Evolutionary conservation across 2,113 vertebrate genomes (phyloP).

Genomic region (Lota lota): DNA sequence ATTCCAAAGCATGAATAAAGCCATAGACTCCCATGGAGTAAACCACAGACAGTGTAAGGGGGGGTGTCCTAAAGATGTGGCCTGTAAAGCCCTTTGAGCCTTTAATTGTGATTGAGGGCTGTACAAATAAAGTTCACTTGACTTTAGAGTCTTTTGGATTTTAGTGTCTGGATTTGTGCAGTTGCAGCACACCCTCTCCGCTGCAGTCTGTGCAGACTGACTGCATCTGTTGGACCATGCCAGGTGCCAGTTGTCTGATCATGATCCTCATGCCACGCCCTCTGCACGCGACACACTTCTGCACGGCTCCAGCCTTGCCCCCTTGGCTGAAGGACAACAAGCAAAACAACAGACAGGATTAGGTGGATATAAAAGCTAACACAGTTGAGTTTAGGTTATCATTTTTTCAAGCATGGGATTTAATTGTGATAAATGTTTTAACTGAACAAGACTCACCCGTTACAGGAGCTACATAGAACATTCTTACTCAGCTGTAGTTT

Average conservation of each 20-base stretch:
- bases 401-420: not conserved
- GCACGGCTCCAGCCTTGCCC: constrained; percentile 94
- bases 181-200: constrained; percentile 82
- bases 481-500: constrained; percentile 99
- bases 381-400: too few species aligned
- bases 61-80: too few species aligned
- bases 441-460: constrained; percentile 81
- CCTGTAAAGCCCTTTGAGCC: too few species aligned
- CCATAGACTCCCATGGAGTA: too few species aligned
- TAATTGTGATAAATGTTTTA: not conserved
- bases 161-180: constrained; percentile 20
- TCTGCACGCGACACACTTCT: constrained; percentile 92
- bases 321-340: constrained; percentile 80
- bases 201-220: constrained; percentile 97
- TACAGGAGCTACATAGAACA: constrained; percentile 92
- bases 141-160: not conserved
- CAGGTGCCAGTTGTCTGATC: constrained; percentile 96
- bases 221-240: constrained; percentile 99
- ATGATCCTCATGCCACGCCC: constrained; percentile 94
- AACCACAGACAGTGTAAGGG: not conserved
- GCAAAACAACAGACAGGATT: not conserved
- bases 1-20: too few species aligned
- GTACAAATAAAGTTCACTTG: too few species aligned
- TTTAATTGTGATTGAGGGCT: not conserved
- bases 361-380: not conserved